Percentiles rank a stretch among this genome's conserved stretches.
phyloP scores from a whole-genome alignment of 1,140 invertebrate genomes.

The Pygmarrhopalites habei region DNA sequence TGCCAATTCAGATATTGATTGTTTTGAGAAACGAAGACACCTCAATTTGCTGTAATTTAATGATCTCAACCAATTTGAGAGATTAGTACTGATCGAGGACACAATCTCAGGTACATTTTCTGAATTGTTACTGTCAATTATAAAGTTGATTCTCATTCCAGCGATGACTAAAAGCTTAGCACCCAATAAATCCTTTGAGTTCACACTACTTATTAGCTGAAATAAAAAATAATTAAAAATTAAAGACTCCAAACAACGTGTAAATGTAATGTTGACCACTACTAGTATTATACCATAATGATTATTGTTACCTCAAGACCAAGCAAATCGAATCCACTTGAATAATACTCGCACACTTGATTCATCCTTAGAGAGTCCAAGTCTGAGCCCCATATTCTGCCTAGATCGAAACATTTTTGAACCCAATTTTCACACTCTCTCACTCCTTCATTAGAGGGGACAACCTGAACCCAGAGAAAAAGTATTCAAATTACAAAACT shows the following conservation, averaged over 20 bases:
- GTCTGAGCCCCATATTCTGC: constrained; percentile 71
- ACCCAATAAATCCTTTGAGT: constrained; percentile 57
- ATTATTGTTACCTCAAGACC: constrained; percentile 58
- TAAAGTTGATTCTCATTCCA: constrained; percentile 61
- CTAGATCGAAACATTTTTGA: constrained; percentile 59
- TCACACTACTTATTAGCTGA: constrained; percentile 56
- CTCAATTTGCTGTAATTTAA: constrained; percentile 43
- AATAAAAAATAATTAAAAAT: constrained; percentile 17
- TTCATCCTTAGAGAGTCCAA: constrained; percentile 65
- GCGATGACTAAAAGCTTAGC: constrained; percentile 59
- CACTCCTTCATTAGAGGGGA: constrained; percentile 29
- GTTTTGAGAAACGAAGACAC: constrained; percentile 28
- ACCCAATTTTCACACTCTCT: constrained; percentile 52
- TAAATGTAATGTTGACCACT: background rate
- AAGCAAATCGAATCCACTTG: constrained; percentile 64
- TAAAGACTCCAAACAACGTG: too few species aligned
- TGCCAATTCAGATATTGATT: constrained; percentile 25
- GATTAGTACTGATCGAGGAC: constrained; percentile 57
- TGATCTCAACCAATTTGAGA: constrained; percentile 61
- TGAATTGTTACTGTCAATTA: constrained; percentile 49
- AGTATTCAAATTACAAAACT: background rate
- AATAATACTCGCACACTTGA: constrained; percentile 68
- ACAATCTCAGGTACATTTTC: constrained; percentile 55
- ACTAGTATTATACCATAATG: background rate
- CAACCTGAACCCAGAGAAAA: constrained; percentile 11